Conservation (phyloP, 2,888 invertebrate genomes). For the Nomada ferruginata region DNA sequence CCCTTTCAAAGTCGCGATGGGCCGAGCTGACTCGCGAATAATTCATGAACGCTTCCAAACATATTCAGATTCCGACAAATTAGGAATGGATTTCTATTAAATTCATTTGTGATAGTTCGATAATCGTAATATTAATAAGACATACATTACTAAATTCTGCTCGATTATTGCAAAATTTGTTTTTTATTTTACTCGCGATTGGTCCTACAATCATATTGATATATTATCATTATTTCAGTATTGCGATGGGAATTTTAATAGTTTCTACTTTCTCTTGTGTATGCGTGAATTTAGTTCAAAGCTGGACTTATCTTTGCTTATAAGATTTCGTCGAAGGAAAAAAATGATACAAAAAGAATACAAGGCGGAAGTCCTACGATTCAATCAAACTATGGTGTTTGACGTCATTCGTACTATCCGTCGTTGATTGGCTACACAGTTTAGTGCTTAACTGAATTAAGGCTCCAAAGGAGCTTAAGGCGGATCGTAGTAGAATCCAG, state of each 20-base stretch:
- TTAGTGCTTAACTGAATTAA: constrained; percentile 54
- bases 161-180: too few species aligned
- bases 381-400: not conserved
- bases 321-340: not conserved
- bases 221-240: too few species aligned
- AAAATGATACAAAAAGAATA: too few species aligned
- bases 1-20: constrained; percentile 47
- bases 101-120: not conserved
- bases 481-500: constrained; percentile 43
- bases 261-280: not conserved
- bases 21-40: constrained; percentile 24
- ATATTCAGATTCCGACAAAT: too few species aligned
- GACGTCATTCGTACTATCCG: constrained; percentile 16
- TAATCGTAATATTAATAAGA: too few species aligned
- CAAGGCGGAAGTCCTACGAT: not conserved
- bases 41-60: not conserved
- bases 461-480: constrained; percentile 34
- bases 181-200: too few species aligned
- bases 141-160: too few species aligned
- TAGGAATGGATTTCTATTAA: too few species aligned
- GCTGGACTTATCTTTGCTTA: not conserved
- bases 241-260: too few species aligned
- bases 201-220: too few species aligned
- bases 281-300: not conserved
- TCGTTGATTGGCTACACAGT: constrained; percentile 27